Conservation (phyloP, 1,140 invertebrate genomes). For the Coenobita brevimanus region DNA sequence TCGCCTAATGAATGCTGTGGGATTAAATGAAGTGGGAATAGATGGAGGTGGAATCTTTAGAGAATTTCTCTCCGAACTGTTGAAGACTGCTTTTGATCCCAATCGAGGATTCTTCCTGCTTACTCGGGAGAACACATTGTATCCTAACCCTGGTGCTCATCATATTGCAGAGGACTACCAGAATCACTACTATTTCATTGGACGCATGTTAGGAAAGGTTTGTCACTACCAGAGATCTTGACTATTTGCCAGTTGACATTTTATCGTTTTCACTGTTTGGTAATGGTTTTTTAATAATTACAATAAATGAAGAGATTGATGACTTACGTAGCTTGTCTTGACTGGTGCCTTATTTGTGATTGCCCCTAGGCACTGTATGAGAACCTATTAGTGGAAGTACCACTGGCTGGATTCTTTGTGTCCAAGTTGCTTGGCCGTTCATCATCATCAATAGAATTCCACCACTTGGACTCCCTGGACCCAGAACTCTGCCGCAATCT, state of each 20-base stretch:
- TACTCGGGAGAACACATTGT: conserved; percentile 93
- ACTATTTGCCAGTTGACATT: too few species aligned
- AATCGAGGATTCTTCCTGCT: conserved; percentile 95
- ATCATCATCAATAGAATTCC: conserved; percentile 88
- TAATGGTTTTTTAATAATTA: not conserved
- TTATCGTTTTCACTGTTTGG: too few species aligned
- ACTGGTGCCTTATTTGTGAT: not conserved
- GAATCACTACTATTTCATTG: conserved; percentile 96
- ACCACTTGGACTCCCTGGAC: conserved; percentile 94
- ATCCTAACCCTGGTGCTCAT: conserved; percentile 94
- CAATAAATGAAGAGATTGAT: too few species aligned
- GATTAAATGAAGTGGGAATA: conserved; percentile 94
- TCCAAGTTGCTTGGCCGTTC: conserved; percentile 87
- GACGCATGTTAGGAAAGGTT: conserved; percentile 94
- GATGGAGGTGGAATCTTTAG: conserved; percentile 94
- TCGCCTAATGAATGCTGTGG: conserved; percentile 90
- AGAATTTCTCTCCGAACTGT: conserved; percentile 91
- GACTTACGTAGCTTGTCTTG: too few species aligned
- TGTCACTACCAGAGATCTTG: too few species aligned
- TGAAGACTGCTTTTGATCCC: conserved; percentile 97
- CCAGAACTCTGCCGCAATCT: conserved; percentile 93
- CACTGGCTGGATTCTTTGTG: conserved; percentile 94
- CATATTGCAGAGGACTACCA: conserved; percentile 88
- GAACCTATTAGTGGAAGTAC: conserved; percentile 94
- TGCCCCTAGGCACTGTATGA: conserved; percentile 89